These are phyloP conservation scores for Cephalopholis sonnerati DNA, from an alignment of 2,113 vertebrate genomes.

Conservation along the genomic window DNA sequence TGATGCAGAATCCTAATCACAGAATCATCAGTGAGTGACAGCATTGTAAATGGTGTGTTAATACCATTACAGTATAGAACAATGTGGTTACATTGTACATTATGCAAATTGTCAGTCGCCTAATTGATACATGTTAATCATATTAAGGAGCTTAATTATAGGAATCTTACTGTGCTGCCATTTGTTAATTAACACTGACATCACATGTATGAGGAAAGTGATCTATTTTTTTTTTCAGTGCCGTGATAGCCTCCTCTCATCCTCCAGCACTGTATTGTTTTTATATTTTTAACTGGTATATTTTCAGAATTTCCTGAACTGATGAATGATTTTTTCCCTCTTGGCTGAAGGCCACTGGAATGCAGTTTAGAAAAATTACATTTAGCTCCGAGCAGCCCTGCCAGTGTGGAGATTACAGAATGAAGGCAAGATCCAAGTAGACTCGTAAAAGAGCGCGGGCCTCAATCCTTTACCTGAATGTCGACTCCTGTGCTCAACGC, in stretches of 20 bases:
- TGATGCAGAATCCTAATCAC: conserved; percentile 72
- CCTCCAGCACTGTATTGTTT: not conserved
- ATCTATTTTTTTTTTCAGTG: conserved; percentile 58
- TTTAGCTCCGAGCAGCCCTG: conserved; percentile 50
- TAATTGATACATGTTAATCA: conserved; percentile 99
- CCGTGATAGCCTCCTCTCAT: not conserved
- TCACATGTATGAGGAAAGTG: conserved; percentile 84
- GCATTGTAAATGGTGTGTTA: conserved; percentile 84
- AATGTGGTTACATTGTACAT: conserved; percentile 96
- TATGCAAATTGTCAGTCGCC: conserved; percentile 97
- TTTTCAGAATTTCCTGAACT: conserved; percentile 37
- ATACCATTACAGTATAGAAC: conserved; percentile 93
- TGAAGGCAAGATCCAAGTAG: conserved; percentile 48
- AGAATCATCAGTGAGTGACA: conserved; percentile 73
- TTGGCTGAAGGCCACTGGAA: conserved; percentile 44
- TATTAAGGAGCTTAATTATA: conserved; percentile 99
- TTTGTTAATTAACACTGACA: conserved; percentile 98
- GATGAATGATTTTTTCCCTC: conserved; percentile 45
- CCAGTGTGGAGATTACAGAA: conserved; percentile 55
- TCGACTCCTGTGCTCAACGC: conserved; percentile 34
- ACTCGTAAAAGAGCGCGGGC: conserved; percentile 49
- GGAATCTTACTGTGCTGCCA: conserved; percentile 96
- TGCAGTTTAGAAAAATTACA: conserved; percentile 58
- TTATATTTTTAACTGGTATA: conserved; percentile 38
- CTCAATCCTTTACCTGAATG: conserved; percentile 53